phyloP scores from a whole-genome alignment of 2,888 invertebrate species.

The Amiota communis region DNA sequence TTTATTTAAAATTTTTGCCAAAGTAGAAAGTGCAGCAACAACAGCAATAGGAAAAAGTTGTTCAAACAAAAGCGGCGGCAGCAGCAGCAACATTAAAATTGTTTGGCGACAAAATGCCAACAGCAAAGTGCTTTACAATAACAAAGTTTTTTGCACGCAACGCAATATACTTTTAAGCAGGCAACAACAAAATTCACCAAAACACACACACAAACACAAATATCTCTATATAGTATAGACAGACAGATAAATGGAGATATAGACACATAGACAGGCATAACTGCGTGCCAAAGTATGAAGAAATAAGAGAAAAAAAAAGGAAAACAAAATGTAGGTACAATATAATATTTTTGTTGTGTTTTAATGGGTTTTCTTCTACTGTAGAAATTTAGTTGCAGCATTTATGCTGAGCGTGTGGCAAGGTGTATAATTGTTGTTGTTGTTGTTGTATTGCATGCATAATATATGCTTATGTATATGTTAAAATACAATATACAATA shows the following conservation, averaged over 20 bases:
- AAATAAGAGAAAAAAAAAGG: conserved; percentile 31
- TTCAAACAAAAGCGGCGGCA: conserved; percentile 21
- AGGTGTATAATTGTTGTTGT: not conserved
- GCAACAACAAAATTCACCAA: not conserved
- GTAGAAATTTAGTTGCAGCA: conserved; percentile 13
- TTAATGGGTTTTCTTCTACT: conserved; percentile 26
- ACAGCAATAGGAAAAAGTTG: conserved; percentile 7
- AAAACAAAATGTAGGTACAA: conserved; percentile 18
- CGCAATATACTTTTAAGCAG: not conserved
- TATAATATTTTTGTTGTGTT: conserved; percentile 10
- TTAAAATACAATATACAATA: conserved; percentile 30
- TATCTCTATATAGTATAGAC: not conserved
- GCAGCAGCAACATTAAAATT: conserved; percentile 19
- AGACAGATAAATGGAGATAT: not conserved
- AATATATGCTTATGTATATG: conserved; percentile 22
- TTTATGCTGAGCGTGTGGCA: not conserved
- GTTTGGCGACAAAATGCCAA: conserved; percentile 31
- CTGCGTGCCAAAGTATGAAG: conserved; percentile 38
- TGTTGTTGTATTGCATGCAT: conserved; percentile 22
- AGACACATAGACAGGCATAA: not conserved
- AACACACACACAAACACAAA: not conserved
- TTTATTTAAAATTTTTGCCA: conserved; percentile 29
- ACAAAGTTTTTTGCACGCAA: conserved; percentile 16
- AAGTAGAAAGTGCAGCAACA: not conserved
- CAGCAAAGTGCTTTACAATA: conserved; percentile 25